Conservation (phyloP, 2,797 vertebrate species). For the Sebastiscus tertius region DNA sequence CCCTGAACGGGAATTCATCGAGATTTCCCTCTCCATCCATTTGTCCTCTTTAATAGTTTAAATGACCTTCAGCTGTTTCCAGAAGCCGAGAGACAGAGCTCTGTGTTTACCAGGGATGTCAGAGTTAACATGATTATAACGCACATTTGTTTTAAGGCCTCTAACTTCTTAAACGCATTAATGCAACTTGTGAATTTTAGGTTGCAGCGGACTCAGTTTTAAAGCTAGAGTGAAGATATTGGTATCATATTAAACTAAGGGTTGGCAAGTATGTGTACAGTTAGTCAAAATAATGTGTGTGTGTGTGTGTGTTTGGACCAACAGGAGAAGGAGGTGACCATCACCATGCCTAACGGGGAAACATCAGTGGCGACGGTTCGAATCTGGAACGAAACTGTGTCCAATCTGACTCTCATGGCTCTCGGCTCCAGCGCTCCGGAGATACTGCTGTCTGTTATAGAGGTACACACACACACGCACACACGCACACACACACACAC, state of each 20-base stretch:
- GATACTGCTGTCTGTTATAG: constrained; percentile 92
- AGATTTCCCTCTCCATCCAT: neutral
- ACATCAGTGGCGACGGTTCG: constrained; percentile 87
- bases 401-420: constrained; percentile 93
- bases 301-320: constrained; percentile 12
- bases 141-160: no score
- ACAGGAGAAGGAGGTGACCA: constrained; percentile 93
- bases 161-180: no score
- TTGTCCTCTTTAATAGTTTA: neutral
- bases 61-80: neutral
- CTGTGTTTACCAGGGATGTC: neutral
- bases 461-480: constrained; percentile 75
- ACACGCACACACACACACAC: constrained; percentile 13
- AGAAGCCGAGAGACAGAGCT: neutral
- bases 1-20: neutral
- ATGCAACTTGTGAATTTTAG: no score
- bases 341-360: constrained; percentile 91
- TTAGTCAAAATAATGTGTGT: neutral
- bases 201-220: no score
- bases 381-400: constrained; percentile 93
- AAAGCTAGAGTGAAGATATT: no score
- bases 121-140: no score
- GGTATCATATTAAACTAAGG: no score
- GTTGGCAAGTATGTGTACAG: neutral
- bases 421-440: constrained; percentile 92